phyloP scores from a whole-genome alignment of 2,888 invertebrate genomes.

The Drosophila helvetica region DNA sequence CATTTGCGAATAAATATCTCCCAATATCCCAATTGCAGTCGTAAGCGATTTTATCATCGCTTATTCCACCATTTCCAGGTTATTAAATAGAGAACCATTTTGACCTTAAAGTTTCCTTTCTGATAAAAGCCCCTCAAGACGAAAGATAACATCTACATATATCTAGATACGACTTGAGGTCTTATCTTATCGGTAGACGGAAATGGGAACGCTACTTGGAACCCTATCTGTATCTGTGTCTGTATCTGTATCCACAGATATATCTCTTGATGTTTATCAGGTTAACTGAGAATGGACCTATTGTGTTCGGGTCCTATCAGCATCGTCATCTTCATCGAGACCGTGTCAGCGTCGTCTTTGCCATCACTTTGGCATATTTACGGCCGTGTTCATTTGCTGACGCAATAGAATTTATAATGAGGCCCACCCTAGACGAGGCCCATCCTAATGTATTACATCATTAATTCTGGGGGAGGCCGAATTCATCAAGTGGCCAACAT shows the following conservation, averaged over 20 bases:
- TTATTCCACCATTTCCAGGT: background rate
- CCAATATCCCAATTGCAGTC: too few relatives aligned
- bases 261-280: slow-evolving; percentile 18
- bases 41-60: too few relatives aligned
- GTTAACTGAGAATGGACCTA: slow-evolving; percentile 2
- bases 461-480: slow-evolving; percentile 60
- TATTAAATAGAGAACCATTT: background rate
- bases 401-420: slow-evolving; percentile 55
- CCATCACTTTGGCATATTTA: slow-evolving; percentile 38
- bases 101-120: background rate
- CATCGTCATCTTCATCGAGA: slow-evolving; percentile 8
- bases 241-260: slow-evolving; percentile 12
- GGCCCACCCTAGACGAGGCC: slow-evolving; percentile 15
- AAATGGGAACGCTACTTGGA: slow-evolving; percentile 14
- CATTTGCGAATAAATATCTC: too few relatives aligned
- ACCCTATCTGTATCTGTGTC: background rate
- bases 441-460: slow-evolving; percentile 66
- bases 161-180: slow-evolving; percentile 16
- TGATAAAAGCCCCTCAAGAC: background rate
- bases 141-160: slow-evolving; percentile 7
- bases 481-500: slow-evolving; percentile 62
- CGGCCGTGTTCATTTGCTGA: slow-evolving; percentile 34
- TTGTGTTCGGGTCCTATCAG: slow-evolving; percentile 15
- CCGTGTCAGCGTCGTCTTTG: slow-evolving; percentile 33
- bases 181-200: slow-evolving; percentile 25